Percentiles rank a stretch among this genome's conserved stretches.
phyloP scores from a whole-genome alignment of 2,888 invertebrate species.

The Pristionchus arcanus region DNA sequence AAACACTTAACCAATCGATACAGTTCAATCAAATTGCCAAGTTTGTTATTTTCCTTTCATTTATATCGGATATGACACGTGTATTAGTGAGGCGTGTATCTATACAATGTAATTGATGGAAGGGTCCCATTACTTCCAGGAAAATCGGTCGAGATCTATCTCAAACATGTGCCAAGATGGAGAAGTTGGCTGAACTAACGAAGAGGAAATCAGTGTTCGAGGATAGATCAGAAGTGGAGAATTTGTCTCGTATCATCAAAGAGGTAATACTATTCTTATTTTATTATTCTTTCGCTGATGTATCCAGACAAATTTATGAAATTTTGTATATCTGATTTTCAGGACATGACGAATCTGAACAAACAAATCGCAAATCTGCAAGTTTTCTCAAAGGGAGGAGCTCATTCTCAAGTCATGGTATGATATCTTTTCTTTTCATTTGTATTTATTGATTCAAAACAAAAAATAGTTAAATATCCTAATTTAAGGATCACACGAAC shows the following conservation, averaged over 20 bases:
- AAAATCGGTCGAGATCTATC: slow-evolving; percentile 95
- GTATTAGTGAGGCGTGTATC: not conserved
- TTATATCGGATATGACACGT: not conserved
- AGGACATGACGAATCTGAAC: slow-evolving; percentile 93
- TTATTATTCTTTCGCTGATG: too few relatives aligned
- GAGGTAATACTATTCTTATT: slow-evolving; percentile 82
- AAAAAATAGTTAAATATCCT: not conserved
- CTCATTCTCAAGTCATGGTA: slow-evolving; percentile 34
- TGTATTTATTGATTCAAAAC: not conserved
- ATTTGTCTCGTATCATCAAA: slow-evolving; percentile 96
- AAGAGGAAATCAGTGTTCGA: slow-evolving; percentile 97
- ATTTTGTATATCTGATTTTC: slow-evolving; percentile 40
- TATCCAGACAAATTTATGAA: too few relatives aligned
- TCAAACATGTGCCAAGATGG: slow-evolving; percentile 95
- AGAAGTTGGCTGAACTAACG: slow-evolving; percentile 93
- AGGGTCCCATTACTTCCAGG: slow-evolving; percentile 81
- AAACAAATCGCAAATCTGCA: slow-evolving; percentile 93
- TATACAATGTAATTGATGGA: not conserved
- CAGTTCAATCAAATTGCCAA: slow-evolving; percentile 78
- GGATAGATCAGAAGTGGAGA: slow-evolving; percentile 97
- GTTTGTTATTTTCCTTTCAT: slow-evolving; percentile 57
- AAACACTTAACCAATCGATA: slow-evolving; percentile 70
- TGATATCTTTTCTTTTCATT: not conserved
- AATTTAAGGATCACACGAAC: slow-evolving; percentile 81
- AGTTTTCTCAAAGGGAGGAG: slow-evolving; percentile 70